A percentile compares a stretch with the other conserved stretches of the same genome.
phyloP scores from a whole-genome alignment of 2,797 vertebrate species.

The Hafferia zeledoni region DNA sequence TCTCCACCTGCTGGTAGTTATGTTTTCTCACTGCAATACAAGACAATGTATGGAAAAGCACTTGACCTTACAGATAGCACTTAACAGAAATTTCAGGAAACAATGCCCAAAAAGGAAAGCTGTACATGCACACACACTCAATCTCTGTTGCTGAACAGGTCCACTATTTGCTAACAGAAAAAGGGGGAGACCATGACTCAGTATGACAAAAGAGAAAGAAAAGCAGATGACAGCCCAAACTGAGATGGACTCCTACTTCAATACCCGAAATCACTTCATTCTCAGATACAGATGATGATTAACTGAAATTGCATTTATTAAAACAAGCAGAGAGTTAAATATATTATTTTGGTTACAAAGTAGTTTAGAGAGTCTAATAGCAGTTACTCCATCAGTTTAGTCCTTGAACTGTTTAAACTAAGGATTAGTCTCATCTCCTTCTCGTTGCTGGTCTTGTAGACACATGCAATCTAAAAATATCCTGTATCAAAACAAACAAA shows the following conservation, averaged over 20 bases:
- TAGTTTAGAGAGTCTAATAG: not conserved
- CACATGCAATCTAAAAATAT: not conserved
- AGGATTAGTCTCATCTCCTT: not conserved
- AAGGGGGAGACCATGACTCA: not conserved
- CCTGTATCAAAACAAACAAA: not conserved
- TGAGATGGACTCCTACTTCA: not conserved
- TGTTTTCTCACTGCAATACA: accelerated
- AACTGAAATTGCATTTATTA: not conserved
- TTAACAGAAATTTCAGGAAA: not conserved
- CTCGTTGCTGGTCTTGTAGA: not conserved
- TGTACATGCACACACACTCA: not conserved
- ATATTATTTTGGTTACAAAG: not conserved
- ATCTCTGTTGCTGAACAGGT: not conserved
- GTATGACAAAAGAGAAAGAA: not conserved
- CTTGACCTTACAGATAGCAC: not conserved
- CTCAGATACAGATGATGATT: not conserved
- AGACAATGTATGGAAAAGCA: not conserved
- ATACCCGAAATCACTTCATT: not conserved
- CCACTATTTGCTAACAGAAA: not conserved
- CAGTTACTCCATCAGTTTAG: not conserved
- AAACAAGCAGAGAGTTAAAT: not conserved
- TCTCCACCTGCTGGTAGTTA: not conserved
- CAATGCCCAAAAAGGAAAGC: not conserved
- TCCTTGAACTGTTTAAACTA: not conserved
- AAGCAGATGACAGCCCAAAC: not conserved